Evolutionary conservation across 2,113 vertebrate genomes (phyloP).

Genomic region (Alligator sinensis): DNA sequence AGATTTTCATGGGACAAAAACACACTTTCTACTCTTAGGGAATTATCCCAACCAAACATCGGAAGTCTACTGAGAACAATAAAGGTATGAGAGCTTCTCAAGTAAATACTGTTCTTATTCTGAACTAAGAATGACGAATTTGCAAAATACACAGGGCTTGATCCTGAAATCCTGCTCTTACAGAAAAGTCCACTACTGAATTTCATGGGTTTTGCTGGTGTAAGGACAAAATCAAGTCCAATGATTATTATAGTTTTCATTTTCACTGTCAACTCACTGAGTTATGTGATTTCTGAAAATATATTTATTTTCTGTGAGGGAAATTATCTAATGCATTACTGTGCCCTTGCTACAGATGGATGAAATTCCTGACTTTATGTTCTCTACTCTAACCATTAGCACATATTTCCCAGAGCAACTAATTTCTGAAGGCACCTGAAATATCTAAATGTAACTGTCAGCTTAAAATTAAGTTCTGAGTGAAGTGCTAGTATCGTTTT

Average conservation of each 20-base stretch:
- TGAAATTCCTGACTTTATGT: background rate
- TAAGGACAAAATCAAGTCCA: background rate
- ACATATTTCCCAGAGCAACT: background rate
- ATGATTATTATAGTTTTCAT: too few relatives aligned
- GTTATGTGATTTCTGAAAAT: background rate
- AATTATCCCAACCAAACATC: background rate
- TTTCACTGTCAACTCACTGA: too few relatives aligned
- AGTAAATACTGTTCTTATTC: background rate
- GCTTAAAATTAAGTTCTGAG: background rate
- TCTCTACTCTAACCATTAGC: background rate
- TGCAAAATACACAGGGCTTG: background rate
- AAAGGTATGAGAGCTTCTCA: background rate
- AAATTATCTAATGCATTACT: background rate
- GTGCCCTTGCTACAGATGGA: background rate
- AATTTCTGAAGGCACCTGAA: background rate
- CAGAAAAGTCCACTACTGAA: background rate
- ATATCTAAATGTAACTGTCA: background rate
- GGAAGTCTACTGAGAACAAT: background rate
- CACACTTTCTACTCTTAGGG: background rate
- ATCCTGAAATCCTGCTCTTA: background rate
- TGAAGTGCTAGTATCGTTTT: background rate
- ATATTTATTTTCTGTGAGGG: background rate
- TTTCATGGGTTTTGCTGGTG: background rate
- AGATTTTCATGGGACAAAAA: background rate
- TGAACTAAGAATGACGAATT: background rate